phyloP scores from a whole-genome alignment of 2,797 vertebrate genomes.

The Phrynocephalus guinanensis region DNA sequence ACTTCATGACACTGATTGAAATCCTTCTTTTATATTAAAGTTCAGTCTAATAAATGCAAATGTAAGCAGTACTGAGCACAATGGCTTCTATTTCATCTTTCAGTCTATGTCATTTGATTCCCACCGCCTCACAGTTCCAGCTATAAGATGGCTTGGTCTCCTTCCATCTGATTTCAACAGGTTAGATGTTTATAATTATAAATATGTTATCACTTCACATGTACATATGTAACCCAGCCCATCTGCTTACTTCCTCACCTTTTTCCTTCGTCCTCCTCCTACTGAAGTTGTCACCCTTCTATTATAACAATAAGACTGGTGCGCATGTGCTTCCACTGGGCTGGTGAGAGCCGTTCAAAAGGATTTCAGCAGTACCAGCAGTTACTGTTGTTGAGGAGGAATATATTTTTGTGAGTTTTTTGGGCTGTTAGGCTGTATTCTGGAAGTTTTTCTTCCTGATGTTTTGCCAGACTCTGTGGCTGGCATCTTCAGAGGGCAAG shows the following conservation, averaged over 20 bases:
- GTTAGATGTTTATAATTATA: constrained; percentile 71
- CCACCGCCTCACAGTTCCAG: constrained; percentile 92
- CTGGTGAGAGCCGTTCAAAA: background rate
- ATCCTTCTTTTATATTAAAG: background rate
- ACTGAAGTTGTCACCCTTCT: background rate
- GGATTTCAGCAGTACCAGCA: background rate
- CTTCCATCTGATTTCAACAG: constrained; percentile 95
- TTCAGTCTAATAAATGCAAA: constrained; percentile 5
- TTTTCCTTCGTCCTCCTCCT: background rate
- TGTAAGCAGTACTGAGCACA: constrained; percentile 18
- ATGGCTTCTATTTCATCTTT: constrained; percentile 57
- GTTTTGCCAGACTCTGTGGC: no score
- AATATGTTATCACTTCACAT: background rate
- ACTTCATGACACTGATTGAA: background rate
- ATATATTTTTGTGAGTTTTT: no score
- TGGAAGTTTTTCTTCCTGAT: no score
- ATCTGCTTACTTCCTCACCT: background rate
- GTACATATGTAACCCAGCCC: background rate
- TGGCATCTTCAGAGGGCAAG: no score
- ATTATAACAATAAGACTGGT: background rate
- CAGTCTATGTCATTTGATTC: constrained; percentile 98
- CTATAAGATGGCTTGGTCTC: constrained; percentile 95
- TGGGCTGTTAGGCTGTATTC: no score
- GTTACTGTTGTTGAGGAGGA: no score
- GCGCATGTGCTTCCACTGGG: background rate